Percentiles rank a stretch among this genome's conserved stretches.
Evolutionary conservation across 2,113 vertebrate species (phyloP).

Genomic region (Hippopotamus amphibius): DNA sequence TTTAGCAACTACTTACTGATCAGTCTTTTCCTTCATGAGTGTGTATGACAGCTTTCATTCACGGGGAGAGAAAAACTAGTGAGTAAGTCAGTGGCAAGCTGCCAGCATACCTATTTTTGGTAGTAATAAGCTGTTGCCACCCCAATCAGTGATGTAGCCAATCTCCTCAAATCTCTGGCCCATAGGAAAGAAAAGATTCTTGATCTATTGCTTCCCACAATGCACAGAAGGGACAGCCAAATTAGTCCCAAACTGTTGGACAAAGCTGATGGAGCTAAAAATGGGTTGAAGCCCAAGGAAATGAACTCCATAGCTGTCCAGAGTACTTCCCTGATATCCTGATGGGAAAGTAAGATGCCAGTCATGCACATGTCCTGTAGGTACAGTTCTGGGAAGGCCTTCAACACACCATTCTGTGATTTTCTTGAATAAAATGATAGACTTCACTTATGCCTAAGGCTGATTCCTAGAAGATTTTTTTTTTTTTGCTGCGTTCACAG

Average conservation of each 20-base stretch:
- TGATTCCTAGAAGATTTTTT: not conserved
- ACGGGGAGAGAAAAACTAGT: not conserved
- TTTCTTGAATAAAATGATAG: not conserved
- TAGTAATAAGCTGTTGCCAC: not conserved
- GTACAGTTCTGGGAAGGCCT: not conserved
- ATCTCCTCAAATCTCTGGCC: not conserved
- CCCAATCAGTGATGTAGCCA: not conserved
- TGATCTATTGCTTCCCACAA: not conserved
- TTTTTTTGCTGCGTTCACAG: not conserved
- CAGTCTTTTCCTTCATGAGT: not conserved
- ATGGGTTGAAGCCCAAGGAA: not conserved
- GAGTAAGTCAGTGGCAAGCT: not conserved
- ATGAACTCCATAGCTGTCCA: not conserved
- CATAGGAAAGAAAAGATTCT: not conserved
- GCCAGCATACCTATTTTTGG: not conserved
- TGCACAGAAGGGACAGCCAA: not conserved
- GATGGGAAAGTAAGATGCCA: not conserved
- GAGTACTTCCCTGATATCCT: not conserved
- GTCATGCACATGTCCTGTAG: not conserved
- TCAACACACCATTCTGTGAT: not conserved
- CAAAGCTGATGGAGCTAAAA: not conserved
- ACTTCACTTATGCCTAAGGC: not conserved
- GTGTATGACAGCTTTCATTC: not conserved
- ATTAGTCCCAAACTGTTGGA: not conserved
- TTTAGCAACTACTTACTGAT: not conserved